Percentiles rank a stretch among this genome's conserved stretches.
Evolutionary conservation across 2,888 invertebrate genomes (phyloP).

Genomic region (Tachina lurida): DNA sequence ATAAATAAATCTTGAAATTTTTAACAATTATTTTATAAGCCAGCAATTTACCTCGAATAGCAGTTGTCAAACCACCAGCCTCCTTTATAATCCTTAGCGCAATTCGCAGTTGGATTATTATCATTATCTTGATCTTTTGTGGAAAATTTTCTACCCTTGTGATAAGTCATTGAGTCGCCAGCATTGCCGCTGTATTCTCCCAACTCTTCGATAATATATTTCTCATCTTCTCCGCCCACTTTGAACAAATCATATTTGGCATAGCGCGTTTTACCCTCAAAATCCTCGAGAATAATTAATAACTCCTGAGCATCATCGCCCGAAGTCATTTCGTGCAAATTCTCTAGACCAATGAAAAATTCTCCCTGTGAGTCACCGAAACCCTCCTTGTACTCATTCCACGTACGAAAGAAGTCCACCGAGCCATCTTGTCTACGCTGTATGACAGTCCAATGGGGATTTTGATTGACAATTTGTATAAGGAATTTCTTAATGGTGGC

Average conservation of each 20-base stretch:
- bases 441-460: slow-evolving; percentile 44
- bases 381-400: slow-evolving; percentile 55
- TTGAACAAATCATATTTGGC: slow-evolving; percentile 51
- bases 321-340: slow-evolving; percentile 44
- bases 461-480: slow-evolving; percentile 41
- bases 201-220: slow-evolving; percentile 48
- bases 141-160: slow-evolving; percentile 44
- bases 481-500: slow-evolving; percentile 37
- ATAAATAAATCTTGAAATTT: background rate
- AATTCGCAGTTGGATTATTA: slow-evolving; percentile 46
- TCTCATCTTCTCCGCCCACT: slow-evolving; percentile 43
- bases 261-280: slow-evolving; percentile 44
- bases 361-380: slow-evolving; percentile 44
- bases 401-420: slow-evolving; percentile 47
- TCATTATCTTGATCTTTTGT: slow-evolving; percentile 61
- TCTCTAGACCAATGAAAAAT: slow-evolving; percentile 54
- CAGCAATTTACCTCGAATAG: slow-evolving; percentile 38
- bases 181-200: slow-evolving; percentile 56
- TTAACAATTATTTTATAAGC: background rate
- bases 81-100: slow-evolving; percentile 48
- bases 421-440: slow-evolving; percentile 46
- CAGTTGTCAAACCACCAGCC: slow-evolving; percentile 64
- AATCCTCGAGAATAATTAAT: slow-evolving; percentile 48
- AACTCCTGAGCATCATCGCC: slow-evolving; percentile 27
- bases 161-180: slow-evolving; percentile 53